These are phyloP conservation scores for Anadara kagoshimensis DNA, from an alignment of 1,140 invertebrate genomes.

Conservation along the genomic window DNA sequence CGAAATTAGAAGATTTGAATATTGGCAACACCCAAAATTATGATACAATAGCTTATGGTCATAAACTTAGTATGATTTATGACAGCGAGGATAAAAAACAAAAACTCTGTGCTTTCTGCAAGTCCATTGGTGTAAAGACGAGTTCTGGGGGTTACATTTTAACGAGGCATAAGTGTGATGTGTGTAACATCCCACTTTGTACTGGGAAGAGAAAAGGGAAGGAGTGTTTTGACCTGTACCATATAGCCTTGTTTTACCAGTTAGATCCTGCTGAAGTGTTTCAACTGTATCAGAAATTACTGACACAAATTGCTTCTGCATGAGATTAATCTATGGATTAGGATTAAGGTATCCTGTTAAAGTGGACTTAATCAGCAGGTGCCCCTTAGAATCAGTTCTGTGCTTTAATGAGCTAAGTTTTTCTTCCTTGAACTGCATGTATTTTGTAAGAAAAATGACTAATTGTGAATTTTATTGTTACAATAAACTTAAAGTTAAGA, in stretches of 20 bases:
- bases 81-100: neutral
- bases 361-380: no score
- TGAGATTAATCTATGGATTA: no score
- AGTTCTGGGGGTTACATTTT: constrained; percentile 2
- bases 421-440: no score
- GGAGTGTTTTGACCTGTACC: neutral
- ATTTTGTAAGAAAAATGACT: no score
- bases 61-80: neutral
- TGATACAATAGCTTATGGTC: neutral
- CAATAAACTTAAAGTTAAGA: no score
- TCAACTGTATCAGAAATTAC: no score
- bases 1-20: neutral
- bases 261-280: no score
- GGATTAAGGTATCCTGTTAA: no score
- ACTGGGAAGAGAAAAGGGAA: neutral
- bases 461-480: no score
- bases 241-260: neutral
- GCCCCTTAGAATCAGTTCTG: no score
- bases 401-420: no score
- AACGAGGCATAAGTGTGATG: neutral
- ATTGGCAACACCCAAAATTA: neutral
- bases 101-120: neutral
- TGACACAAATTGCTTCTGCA: no score
- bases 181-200: neutral
- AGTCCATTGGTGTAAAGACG: neutral